phyloP scores from a whole-genome alignment of 2,888 invertebrate genomes.

The Hydraecia micacea region DNA sequence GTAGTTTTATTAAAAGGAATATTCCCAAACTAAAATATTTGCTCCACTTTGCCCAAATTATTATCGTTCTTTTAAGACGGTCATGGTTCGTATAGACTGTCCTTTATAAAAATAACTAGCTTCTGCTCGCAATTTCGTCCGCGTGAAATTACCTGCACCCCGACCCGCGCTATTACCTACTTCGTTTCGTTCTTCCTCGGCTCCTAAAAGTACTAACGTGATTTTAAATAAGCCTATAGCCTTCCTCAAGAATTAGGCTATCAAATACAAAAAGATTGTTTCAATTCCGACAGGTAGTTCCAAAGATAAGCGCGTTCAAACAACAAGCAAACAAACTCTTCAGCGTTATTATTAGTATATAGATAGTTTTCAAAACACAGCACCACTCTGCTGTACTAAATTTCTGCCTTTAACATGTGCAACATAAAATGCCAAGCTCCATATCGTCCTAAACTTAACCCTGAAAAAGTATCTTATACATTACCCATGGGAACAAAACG shows the following conservation, averaged over 20 bases:
- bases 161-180: not conserved
- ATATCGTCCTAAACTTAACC: slow-evolving; percentile 8
- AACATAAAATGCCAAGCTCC: not conserved
- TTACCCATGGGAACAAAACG: slow-evolving; percentile 30
- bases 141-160: not conserved
- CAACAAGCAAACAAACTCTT: not conserved
- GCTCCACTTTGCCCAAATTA: not conserved
- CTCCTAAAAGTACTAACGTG: not conserved
- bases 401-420: not conserved
- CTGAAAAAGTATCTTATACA: not conserved
- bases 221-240: not conserved
- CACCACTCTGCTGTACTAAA: no score
- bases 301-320: not conserved
- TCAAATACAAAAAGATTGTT: not conserved
- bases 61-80: not conserved
- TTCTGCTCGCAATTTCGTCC: not conserved
- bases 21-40: not conserved
- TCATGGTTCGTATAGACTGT: not conserved
- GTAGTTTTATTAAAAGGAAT: not conserved
- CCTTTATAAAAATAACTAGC: not conserved
- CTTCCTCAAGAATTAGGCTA: not conserved
- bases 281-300: not conserved
- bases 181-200: not conserved
- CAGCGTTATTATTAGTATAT: no score
- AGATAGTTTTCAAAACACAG: no score